Evolutionary conservation across 2,113 vertebrate species (phyloP).

Genomic region (Potamarius usumacintae): DNA sequence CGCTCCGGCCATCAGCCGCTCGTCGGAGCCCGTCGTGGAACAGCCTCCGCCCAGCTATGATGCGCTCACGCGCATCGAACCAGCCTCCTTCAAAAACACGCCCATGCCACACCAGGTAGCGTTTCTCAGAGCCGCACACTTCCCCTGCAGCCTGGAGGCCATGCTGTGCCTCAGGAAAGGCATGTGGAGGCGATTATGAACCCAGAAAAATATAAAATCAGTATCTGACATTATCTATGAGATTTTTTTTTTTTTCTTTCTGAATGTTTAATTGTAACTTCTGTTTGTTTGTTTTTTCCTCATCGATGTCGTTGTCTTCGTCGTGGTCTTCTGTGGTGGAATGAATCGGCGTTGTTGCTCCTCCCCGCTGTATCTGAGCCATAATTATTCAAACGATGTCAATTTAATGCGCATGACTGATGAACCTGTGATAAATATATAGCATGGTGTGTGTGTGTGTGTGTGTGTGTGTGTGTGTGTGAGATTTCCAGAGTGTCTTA

Average conservation of each 20-base stretch:
- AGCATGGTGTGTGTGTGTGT: slow-evolving; percentile 59
- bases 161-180: slow-evolving; percentile 74
- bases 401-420: slow-evolving; percentile 75
- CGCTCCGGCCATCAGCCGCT: slow-evolving; percentile 95
- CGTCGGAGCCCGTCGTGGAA: slow-evolving; percentile 94
- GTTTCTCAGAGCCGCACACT: slow-evolving; percentile 73
- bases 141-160: slow-evolving; percentile 78
- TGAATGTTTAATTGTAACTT: slow-evolving; percentile 49
- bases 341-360: neutral
- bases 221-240: slow-evolving; percentile 42
- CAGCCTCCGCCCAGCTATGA: slow-evolving; percentile 84
- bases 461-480: slow-evolving; percentile 57
- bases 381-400: slow-evolving; percentile 62
- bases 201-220: slow-evolving; percentile 9
- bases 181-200: slow-evolving; percentile 74
- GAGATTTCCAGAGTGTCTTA: slow-evolving; percentile 63
- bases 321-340: slow-evolving; percentile 5
- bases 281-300: neutral
- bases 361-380: slow-evolving; percentile 46
- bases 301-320: neutral
- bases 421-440: slow-evolving; percentile 63
- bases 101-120: slow-evolving; percentile 88
- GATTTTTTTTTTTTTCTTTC: slow-evolving; percentile 61
- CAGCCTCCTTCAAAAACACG: slow-evolving; percentile 86
- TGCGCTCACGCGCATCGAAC: slow-evolving; percentile 86